Evolutionary conservation across 1,140 invertebrate species (phyloP), one percentile per base, ranked within the genome.

Genomic region (Harpegnathos saltator): DNA sequence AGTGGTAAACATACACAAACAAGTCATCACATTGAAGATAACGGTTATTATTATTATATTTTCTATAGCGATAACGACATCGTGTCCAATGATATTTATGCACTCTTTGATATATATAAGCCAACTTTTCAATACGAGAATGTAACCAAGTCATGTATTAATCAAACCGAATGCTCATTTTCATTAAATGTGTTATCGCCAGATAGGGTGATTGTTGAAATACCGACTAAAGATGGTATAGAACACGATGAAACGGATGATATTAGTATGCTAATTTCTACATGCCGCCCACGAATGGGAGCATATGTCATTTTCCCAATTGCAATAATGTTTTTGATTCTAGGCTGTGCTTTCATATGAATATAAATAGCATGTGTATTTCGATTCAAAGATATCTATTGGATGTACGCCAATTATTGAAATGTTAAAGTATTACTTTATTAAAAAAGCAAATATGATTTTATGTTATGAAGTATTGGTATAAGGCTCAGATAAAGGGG

Each of bases 31-130:
- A 96, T 97, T 15, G 92, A 94, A 33, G 94, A 95, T 56, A 96
- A 97, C 92, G 97, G 97, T 11, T 98, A 98, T 92, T 98, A 97
- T 92, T 98, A 98, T 93, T 98, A 97, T 91, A 97, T 98, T 84
- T 98, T 98, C 94, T 98, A 97, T 89, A 97, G 97, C 88, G 97
- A 98, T 91, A 97, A 97, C 94, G 97, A 98, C 92, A 94, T 96
- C 78, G 96, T 96, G 12, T 95, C 94, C 5, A 98, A 98, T 93
- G 96, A 97, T 91, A 97, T 98, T 85, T 96, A 97, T 93, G 97
- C 96, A 14, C 95, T 97, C 84, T 98, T 98, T 93, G 96, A 97
- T 94, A 97, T 98, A 89, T 96, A 97, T 89, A 98, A 98, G 89
- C 97, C 97, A 7, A 96, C 97, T 82, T 97, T 97, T 92, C 96